Conservation (phyloP, 2,888 invertebrate species). For the Cancer borealis region DNA sequence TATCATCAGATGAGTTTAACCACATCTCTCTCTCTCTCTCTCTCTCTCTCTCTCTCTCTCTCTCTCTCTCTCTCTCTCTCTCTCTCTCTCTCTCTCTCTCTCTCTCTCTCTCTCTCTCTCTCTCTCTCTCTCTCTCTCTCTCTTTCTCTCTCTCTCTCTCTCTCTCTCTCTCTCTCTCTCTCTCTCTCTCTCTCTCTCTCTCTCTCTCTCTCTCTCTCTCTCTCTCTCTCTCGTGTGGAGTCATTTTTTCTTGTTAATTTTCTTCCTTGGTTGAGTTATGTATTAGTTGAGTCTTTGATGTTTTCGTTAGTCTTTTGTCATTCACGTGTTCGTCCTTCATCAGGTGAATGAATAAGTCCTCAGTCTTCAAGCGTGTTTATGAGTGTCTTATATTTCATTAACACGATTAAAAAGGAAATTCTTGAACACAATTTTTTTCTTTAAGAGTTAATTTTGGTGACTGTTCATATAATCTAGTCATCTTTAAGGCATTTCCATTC, state of each 20-base stretch:
- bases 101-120: neutral
- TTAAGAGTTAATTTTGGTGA: too few species aligned
- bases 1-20: neutral
- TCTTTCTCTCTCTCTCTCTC: neutral
- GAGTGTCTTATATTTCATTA: too few species aligned
- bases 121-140: neutral
- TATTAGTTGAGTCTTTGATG: neutral
- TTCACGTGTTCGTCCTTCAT: too few species aligned
- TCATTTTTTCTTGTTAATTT: neutral
- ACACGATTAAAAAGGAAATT: too few species aligned
- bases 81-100: slow-evolving; percentile 21
- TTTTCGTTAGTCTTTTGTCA: neutral
- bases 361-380: too few species aligned
- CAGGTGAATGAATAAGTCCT: too few species aligned
- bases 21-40: neutral
- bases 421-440: too few species aligned
- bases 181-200: slow-evolving; percentile 22
- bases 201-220: neutral
- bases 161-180: neutral
- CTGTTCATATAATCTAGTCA: too few species aligned
- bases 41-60: slow-evolving; percentile 49
- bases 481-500: neutral
- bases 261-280: neutral
- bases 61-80: slow-evolving; percentile 39
- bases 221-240: neutral